Conservation (phyloP, 2,113 vertebrate genomes). For the Malurus melanocephalus region DNA sequence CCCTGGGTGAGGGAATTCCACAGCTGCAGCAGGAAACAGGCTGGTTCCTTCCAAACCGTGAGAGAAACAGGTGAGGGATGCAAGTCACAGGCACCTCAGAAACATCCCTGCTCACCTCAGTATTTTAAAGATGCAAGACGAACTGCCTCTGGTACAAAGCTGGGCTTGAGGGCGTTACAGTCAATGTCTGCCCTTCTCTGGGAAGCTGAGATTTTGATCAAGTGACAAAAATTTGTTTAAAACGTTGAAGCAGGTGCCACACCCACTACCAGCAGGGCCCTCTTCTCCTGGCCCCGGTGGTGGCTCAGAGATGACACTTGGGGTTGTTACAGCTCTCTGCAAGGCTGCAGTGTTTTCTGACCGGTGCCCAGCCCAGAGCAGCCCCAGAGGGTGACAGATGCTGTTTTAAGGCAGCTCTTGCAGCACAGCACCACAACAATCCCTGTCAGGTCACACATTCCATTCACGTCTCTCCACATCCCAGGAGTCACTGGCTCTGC, state of each 20-base stretch:
- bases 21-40: not conserved
- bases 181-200: not conserved
- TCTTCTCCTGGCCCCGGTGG: accelerated
- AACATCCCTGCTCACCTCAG: not conserved
- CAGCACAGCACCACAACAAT: not conserved
- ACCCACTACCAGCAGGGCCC: not conserved
- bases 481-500: not conserved
- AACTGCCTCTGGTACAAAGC: not conserved
- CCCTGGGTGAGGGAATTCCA: not conserved
- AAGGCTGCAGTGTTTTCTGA: not conserved
- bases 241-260: not conserved
- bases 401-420: not conserved
- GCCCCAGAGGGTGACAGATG: not conserved
- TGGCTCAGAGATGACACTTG: not conserved
- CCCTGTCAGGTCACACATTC: not conserved
- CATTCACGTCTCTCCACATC: not conserved
- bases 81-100: not conserved
- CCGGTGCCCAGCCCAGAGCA: not conserved
- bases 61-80: not conserved
- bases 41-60: not conserved
- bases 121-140: not conserved
- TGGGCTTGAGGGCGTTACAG: not conserved
- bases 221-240: not conserved
- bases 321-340: not conserved
- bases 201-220: not conserved